Percentiles rank a stretch among this genome's conserved stretches.
These are phyloP conservation scores for Sylvietta virens DNA, from an alignment of 2,113 vertebrate genomes.

Conservation along the genomic window DNA sequence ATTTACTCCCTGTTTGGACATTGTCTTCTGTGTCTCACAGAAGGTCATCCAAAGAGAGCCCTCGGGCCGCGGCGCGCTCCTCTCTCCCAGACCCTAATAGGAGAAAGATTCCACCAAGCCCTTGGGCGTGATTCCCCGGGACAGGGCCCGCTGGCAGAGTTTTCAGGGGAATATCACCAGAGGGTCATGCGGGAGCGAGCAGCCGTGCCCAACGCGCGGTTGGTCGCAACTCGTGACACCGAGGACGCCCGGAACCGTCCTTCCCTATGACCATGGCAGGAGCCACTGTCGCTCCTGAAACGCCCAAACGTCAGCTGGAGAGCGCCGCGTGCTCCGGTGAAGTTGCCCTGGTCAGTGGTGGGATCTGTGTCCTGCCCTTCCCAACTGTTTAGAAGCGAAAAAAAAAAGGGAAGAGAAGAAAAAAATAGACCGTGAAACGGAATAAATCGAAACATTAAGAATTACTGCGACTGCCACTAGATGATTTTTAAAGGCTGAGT, in stretches of 20 bases:
- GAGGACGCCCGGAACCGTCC: not conserved
- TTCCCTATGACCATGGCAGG: not conserved
- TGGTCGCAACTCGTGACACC: not conserved
- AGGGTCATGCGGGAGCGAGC: not conserved
- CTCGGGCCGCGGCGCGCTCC: not conserved
- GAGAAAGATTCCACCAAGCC: conserved; percentile 18
- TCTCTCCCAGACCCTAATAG: conserved; percentile 47
- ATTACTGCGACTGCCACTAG: not conserved
- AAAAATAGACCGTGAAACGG: accelerated
- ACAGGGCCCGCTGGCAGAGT: not conserved
- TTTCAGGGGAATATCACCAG: not conserved
- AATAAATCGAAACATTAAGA: not conserved
- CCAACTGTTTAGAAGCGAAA: not conserved
- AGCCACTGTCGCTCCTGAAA: not conserved
- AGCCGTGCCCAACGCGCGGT: not conserved
- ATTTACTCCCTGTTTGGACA: conserved; percentile 8
- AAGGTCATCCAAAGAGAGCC: conserved; percentile 36
- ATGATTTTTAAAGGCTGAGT: not conserved
- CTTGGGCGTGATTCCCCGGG: conserved; percentile 11
- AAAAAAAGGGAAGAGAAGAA: not conserved
- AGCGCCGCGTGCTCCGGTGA: not conserved
- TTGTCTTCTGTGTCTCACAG: not conserved
- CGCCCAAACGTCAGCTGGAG: not conserved
- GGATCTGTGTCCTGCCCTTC: not conserved
- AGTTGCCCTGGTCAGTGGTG: not conserved